Conservation (phyloP, 2,797 vertebrate species). For the Rhinophrynus dorsalis region DNA sequence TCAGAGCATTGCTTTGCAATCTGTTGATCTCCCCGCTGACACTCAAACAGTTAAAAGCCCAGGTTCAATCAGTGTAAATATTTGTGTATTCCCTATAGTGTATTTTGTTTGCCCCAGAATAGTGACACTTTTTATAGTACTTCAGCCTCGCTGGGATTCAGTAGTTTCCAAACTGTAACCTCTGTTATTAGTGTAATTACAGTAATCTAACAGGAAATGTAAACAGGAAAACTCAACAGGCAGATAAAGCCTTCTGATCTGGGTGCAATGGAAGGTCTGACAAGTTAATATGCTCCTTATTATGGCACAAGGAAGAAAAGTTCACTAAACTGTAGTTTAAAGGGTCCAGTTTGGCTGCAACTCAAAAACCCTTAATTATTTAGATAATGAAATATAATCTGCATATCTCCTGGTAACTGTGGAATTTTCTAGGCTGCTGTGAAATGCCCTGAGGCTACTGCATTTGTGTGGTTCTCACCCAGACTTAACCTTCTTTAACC, state of each 20-base stretch:
- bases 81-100: too few relatives aligned
- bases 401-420: neutral
- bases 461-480: neutral
- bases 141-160: slow-evolving; percentile 1
- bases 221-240: slow-evolving; percentile 72
- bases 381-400: slow-evolving; percentile 11
- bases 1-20: too few relatives aligned
- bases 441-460: neutral
- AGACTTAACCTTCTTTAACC: neutral
- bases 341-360: slow-evolving; percentile 43
- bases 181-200: slow-evolving; percentile 63
- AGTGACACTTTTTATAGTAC: too few relatives aligned
- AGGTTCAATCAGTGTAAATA: too few relatives aligned
- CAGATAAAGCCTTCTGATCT: slow-evolving; percentile 58
- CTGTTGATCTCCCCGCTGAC: too few relatives aligned
- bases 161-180: slow-evolving; percentile 36
- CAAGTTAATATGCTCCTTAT: slow-evolving; percentile 41
- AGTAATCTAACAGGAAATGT: slow-evolving; percentile 65
- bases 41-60: too few relatives aligned
- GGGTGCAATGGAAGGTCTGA: slow-evolving; percentile 6
- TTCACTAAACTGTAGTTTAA: slow-evolving; percentile 26
- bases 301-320: slow-evolving; percentile 13
- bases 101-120: too few relatives aligned
- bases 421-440: neutral
- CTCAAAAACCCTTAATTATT: slow-evolving; percentile 50